These are phyloP conservation scores for Aphelocoma coerulescens DNA, from an alignment of 2,113 vertebrate genomes.

Conservation along the genomic window DNA sequence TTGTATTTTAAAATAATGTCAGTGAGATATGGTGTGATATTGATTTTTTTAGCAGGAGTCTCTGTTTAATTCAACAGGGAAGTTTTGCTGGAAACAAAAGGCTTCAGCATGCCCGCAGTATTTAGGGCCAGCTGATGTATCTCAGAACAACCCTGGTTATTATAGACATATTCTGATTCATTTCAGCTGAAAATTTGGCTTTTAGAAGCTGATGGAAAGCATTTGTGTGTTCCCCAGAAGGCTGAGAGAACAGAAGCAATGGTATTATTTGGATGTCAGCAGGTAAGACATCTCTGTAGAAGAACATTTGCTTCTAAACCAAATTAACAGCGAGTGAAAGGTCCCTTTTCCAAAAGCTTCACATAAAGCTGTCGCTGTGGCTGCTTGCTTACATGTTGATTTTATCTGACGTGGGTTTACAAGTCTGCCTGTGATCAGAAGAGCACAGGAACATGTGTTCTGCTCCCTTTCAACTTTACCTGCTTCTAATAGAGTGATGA, in stretches of 20 bases:
- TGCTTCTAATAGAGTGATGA: not conserved
- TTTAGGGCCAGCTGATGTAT: not conserved
- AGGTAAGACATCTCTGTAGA: not conserved
- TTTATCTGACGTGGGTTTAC: not conserved
- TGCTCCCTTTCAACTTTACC: not conserved
- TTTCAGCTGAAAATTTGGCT: not conserved
- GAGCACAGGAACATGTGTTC: not conserved
- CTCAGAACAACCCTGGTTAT: not conserved
- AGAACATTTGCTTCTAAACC: not conserved
- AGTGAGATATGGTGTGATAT: not conserved
- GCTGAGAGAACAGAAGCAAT: not conserved
- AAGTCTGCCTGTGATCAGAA: not conserved
- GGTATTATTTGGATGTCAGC: slow-evolving; percentile 8
- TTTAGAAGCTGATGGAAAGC: not conserved
- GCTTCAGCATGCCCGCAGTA: not conserved
- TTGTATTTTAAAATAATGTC: slow-evolving; percentile 28
- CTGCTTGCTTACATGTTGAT: not conserved
- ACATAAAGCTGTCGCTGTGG: not conserved
- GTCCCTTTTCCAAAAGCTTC: slow-evolving; percentile 9
- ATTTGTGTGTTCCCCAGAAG: not conserved
- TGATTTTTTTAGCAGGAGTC: not conserved
- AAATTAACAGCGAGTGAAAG: slow-evolving; percentile 17
- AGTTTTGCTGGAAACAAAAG: not conserved
- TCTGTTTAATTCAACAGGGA: slow-evolving; percentile 1
- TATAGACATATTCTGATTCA: not conserved